Evolutionary conservation across 2,113 vertebrate genomes (phyloP).

Genomic region (Thalassoma bifasciatum): DNA sequence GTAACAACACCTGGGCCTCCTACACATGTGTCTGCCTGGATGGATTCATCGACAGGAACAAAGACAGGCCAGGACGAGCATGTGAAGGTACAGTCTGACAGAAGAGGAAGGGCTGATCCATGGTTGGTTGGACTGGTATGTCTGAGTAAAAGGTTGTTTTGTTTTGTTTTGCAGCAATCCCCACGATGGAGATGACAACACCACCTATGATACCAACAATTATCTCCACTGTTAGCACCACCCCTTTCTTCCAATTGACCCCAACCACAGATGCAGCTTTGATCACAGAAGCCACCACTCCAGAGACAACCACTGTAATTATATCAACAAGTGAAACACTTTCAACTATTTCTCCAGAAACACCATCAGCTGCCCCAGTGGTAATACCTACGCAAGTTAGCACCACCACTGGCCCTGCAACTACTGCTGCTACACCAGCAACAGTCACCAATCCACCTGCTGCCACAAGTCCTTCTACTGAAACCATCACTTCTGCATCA

Average conservation of each 20-base stretch:
- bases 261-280: conserved; percentile 7
- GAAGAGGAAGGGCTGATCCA: background rate
- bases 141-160: conserved; percentile 27
- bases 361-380: background rate
- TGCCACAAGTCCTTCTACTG: background rate
- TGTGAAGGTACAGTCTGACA: conserved; percentile 81
- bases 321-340: background rate
- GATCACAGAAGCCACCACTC: background rate
- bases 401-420: background rate
- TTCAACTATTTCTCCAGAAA: background rate
- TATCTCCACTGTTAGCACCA: background rate
- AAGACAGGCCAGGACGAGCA: conserved; percentile 79
- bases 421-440: background rate
- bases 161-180: conserved; percentile 26
- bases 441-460: background rate
- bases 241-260: background rate
- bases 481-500: background rate
- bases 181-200: conserved; percentile 2
- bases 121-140: background rate
- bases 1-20: conserved; percentile 83
- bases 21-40: conserved; percentile 83
- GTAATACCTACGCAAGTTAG: background rate
- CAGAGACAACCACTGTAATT: background rate
- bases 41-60: conserved; percentile 66
- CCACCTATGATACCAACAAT: background rate